Evolutionary conservation across 2,888 invertebrate genomes (phyloP).

Genomic region (Therioaphis trifolii): DNA sequence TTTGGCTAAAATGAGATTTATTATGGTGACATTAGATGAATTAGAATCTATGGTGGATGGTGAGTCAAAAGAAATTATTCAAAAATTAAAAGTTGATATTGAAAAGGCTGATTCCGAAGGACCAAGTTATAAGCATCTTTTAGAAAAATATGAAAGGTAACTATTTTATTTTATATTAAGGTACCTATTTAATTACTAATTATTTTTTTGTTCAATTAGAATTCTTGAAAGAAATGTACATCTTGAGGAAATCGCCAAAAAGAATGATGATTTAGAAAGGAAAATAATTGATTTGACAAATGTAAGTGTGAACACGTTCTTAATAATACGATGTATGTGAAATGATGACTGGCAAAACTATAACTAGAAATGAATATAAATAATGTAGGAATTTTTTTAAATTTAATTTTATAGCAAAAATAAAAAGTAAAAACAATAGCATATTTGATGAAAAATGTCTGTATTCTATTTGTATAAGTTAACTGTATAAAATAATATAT

Average conservation of each 20-base stretch:
- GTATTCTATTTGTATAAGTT: too few relatives aligned
- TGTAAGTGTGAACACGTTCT: constrained; percentile 28
- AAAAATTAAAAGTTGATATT: constrained; percentile 50
- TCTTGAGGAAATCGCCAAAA: constrained; percentile 44
- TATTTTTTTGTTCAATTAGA: neutral
- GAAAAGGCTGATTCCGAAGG: constrained; percentile 31
- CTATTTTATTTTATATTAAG: neutral
- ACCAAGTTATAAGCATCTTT: constrained; percentile 37
- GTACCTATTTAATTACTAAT: neutral
- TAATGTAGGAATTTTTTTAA: too few relatives aligned
- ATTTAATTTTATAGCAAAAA: too few relatives aligned
- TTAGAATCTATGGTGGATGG: constrained; percentile 50
- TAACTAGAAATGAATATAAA: too few relatives aligned
- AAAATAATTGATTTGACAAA: constrained; percentile 59
- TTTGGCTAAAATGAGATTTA: constrained; percentile 45
- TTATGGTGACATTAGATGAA: constrained; percentile 41
- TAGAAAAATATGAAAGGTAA: constrained; percentile 56
- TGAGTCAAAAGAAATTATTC: constrained; percentile 53
- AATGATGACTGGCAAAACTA: too few relatives aligned
- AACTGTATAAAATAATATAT: too few relatives aligned
- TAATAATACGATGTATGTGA: too few relatives aligned
- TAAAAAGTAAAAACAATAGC: too few relatives aligned
- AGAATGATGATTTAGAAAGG: constrained; percentile 51
- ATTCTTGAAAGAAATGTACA: constrained; percentile 23
- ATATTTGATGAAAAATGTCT: too few relatives aligned